These are phyloP conservation scores for Lordiphosa collinella DNA, from an alignment of 1,140 invertebrate genomes.

Conservation along the genomic window DNA sequence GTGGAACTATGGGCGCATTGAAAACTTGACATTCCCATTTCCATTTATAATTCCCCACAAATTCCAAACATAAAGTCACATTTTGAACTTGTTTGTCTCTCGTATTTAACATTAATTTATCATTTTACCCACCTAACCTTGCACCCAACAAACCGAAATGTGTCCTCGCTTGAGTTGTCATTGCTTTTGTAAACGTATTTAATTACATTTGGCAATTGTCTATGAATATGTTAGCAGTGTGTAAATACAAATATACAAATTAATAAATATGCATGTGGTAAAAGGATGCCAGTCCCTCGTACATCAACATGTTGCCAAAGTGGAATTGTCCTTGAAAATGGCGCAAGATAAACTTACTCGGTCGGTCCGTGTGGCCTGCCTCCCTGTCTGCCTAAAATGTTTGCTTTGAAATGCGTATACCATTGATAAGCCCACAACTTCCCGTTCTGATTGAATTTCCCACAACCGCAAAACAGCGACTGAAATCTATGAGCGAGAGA, in stretches of 20 bases:
- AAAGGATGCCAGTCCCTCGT: constrained; percentile 23
- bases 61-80: too few relatives aligned
- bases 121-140: too few relatives aligned
- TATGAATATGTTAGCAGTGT: constrained; percentile 77
- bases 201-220: constrained; percentile 77
- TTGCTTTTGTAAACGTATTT: constrained; percentile 71
- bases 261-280: constrained; percentile 61
- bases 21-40: too few relatives aligned
- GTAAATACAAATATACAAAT: constrained; percentile 68
- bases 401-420: constrained; percentile 74
- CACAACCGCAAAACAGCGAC: constrained; percentile 32
- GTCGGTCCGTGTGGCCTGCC: constrained; percentile 21
- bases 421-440: constrained; percentile 56
- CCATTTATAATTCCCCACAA: too few relatives aligned
- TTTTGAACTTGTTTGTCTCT: too few relatives aligned
- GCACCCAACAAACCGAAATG: constrained; percentile 2
- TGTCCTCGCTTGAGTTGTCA: constrained; percentile 9
- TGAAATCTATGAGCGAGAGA: constrained; percentile 17
- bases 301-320: not conserved
- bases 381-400: constrained; percentile 46
- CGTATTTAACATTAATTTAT: too few relatives aligned
- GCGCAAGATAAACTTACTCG: constrained; percentile 60
- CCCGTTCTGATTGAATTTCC: constrained; percentile 64
- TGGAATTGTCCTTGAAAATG: constrained; percentile 63
- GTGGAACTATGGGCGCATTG: too few relatives aligned